phyloP scores from a whole-genome alignment of 2,113 vertebrate genomes.

The Vulpes ferrilata region DNA sequence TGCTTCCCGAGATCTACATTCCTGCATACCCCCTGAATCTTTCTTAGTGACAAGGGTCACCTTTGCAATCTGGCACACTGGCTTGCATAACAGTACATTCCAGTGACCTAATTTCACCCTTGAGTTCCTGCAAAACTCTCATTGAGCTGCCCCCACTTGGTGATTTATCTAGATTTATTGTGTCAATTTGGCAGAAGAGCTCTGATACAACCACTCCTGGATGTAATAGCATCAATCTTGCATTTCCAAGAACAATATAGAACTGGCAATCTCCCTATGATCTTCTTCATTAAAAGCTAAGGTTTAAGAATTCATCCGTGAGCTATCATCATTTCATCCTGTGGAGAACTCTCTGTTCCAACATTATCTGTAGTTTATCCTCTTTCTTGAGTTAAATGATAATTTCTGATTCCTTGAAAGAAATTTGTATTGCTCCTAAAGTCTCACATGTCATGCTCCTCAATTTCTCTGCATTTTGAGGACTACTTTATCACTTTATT shows the following conservation, averaged over 20 bases:
- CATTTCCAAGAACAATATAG: conserved; percentile 48
- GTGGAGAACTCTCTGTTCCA: neutral
- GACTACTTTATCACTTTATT: neutral
- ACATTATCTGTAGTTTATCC: neutral
- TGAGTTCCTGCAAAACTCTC: conserved; percentile 70
- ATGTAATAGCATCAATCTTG: conserved; percentile 55
- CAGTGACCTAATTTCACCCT: conserved; percentile 77
- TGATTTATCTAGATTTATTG: conserved; percentile 76
- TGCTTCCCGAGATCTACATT: neutral
- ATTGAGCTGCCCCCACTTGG: conserved; percentile 57
- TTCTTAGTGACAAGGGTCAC: conserved; percentile 63
- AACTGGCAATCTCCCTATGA: neutral
- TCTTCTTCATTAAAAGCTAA: conserved; percentile 54
- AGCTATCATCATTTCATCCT: neutral
- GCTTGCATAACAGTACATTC: conserved; percentile 68
- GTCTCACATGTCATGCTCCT: neutral
- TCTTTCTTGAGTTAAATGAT: conserved; percentile 32
- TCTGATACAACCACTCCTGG: conserved; percentile 37
- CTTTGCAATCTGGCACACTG: conserved; percentile 60
- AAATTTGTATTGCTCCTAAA: neutral
- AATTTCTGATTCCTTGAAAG: conserved; percentile 41
- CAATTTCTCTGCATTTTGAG: conserved; percentile 26
- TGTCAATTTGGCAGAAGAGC: conserved; percentile 61
- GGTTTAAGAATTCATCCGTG: neutral
- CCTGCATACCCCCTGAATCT: neutral